Evolutionary conservation across 2,888 invertebrate species (phyloP).

Genomic region (Papilio protenor): DNA sequence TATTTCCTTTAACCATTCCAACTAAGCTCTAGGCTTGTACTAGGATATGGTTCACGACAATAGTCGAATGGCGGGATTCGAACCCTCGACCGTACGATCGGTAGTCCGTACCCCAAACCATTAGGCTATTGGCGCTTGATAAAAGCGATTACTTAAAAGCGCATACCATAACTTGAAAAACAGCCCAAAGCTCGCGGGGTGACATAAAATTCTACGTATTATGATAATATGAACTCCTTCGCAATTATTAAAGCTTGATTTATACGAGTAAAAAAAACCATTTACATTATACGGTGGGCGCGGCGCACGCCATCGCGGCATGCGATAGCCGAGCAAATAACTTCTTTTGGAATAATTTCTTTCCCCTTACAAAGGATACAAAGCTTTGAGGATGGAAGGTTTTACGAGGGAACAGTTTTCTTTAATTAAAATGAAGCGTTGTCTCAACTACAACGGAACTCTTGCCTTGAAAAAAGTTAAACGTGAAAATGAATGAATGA

Average conservation of each 20-base stretch:
- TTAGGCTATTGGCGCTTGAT: too few species aligned
- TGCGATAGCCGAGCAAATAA: conserved; percentile 49
- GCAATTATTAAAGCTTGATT: conserved; percentile 70
- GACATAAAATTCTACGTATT: conserved; percentile 52
- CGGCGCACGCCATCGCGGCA: conserved; percentile 61
- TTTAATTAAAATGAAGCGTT: conserved; percentile 22
- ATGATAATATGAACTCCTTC: conserved; percentile 65
- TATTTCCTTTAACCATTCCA: too few species aligned
- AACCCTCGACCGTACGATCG: too few species aligned
- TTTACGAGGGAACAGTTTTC: conserved; percentile 9
- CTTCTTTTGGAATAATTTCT: conserved; percentile 33
- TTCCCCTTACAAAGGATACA: conserved; percentile 11
- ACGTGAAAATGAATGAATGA: too few species aligned
- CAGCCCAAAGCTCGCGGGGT: conserved; percentile 29
- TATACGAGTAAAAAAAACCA: conserved; percentile 60
- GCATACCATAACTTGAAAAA: conserved; percentile 17
- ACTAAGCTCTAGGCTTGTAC: too few species aligned
- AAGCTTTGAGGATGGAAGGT: conserved; percentile 30
- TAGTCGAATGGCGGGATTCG: too few species aligned
- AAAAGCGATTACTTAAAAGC: conserved; percentile 5
- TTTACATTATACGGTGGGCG: conserved; percentile 62
- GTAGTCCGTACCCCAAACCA: too few species aligned
- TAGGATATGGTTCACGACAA: too few species aligned
- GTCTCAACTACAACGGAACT: too few species aligned
- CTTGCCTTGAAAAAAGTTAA: too few species aligned